Conservation (phyloP, 2,797 vertebrate genomes). For the Danio jaintianensis region DNA sequence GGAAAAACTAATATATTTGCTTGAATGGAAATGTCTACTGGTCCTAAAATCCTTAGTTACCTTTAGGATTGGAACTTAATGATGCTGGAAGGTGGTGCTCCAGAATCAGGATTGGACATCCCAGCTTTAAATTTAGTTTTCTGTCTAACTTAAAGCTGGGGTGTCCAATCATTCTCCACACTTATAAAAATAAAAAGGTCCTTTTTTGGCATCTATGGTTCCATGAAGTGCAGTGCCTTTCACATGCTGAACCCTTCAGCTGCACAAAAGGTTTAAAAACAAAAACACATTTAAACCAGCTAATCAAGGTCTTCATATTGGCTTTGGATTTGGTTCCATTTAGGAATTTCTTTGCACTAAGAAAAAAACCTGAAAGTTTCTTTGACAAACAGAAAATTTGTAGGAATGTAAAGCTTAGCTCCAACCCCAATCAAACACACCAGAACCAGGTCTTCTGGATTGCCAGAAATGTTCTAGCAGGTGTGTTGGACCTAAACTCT, state of each 20-base stretch:
- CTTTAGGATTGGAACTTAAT: no score
- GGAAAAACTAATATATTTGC: neutral
- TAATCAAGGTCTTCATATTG: no score
- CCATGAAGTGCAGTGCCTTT: neutral
- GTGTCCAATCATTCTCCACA: neutral
- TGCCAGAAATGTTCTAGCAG: neutral
- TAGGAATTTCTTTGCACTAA: no score
- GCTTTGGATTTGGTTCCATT: no score
- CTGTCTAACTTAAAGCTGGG: neutral
- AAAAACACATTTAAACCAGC: no score
- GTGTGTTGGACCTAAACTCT: neutral
- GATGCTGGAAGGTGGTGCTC: neutral
- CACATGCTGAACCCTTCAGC: no score
- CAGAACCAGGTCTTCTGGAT: neutral
- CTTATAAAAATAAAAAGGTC: neutral
- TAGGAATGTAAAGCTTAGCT: neutral
- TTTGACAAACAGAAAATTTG: neutral
- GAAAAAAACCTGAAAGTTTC: no score
- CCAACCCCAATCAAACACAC: slow-evolving; percentile 2
- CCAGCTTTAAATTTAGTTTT: neutral
- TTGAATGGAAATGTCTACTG: neutral
- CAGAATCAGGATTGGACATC: neutral
- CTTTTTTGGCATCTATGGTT: slow-evolving; percentile 6
- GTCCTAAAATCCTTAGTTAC: no score
- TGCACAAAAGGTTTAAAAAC: no score